Evolutionary conservation across 2,113 vertebrate species (phyloP), one percentile per base, ranked within the genome.

Genomic region (Bufo bufo): DNA sequence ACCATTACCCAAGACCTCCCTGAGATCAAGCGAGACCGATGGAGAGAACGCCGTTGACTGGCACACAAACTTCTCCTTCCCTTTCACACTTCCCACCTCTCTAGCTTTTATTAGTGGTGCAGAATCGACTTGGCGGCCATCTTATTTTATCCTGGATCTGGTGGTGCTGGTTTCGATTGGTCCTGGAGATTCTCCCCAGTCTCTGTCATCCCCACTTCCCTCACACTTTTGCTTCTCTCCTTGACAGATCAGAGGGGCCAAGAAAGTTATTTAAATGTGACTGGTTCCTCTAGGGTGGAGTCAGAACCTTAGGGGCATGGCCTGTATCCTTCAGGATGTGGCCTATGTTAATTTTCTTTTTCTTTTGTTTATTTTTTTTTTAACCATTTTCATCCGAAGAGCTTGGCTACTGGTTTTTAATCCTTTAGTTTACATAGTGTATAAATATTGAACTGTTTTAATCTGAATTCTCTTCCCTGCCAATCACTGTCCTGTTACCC

Each of bases 191-290:
- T 58, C 49, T 8, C 66, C 80, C 71, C 69, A 54, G 33, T 77
- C 84, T 59, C 69, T 85, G 72, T 86, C 85, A 78, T 86, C 33
- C 85, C 74, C 74, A 58, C 71, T 65, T 77, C 79, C 79, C 77
- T 61, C 58, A 82, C 79, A 75, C 69, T 83, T 87, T 82, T 75
- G 66, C 74, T 83, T 88, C 58, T 84, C 81, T 88, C 87, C 71
- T 52, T 83, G 89, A 83, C 80, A 84, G 89, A 87, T 77, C 19
- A 69, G 78, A 86, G 74, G 84, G 84, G 72, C 85, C 59, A 83
- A 87, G 85, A 89, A 81, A 90, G 82, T 91, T 90, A 87, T 90
- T 90, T 91, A 89, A 89, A 87, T 89, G 78, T 90, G 90, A 86
- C 87, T 91, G 87, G 90, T 91, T 91, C 58, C 84, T 87, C 84